Evolutionary conservation across 1,140 invertebrate genomes (phyloP).

Genomic region (Doryteuthis pealeii): DNA sequence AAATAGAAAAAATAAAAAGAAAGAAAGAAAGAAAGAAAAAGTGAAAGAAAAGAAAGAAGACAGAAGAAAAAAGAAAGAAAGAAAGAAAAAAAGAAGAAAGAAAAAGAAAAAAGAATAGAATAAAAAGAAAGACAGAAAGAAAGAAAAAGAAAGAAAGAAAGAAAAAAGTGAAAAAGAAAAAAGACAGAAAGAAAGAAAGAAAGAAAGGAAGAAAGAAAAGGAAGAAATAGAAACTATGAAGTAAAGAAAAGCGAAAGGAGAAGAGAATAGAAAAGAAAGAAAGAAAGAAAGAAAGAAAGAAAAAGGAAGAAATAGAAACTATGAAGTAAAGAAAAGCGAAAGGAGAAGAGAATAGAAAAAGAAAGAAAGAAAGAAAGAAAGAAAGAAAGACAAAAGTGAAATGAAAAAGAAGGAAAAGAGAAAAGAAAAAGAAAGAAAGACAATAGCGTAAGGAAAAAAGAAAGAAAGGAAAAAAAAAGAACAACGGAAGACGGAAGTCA

Average conservation of each 20-base stretch:
- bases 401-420: neutral
- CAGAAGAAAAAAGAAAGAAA: too few species aligned
- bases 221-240: too few species aligned
- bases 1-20: neutral
- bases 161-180: neutral
- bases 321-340: neutral
- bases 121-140: neutral
- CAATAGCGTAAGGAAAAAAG: neutral
- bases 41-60: too few species aligned
- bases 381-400: constrained; percentile 11
- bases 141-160: neutral
- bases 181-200: neutral
- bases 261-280: neutral
- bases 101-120: constrained; percentile 1
- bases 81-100: neutral
- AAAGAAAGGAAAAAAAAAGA: neutral
- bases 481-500: neutral
- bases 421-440: constrained; percentile 1
- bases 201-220: too few species aligned
- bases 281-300: neutral
- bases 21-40: neutral
- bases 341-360: neutral
- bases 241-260: too few species aligned
- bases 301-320: too few species aligned
- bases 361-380: constrained; percentile 6